phyloP scores from a whole-genome alignment of 2,888 invertebrate species.

The Lasioglossum villosulum region DNA sequence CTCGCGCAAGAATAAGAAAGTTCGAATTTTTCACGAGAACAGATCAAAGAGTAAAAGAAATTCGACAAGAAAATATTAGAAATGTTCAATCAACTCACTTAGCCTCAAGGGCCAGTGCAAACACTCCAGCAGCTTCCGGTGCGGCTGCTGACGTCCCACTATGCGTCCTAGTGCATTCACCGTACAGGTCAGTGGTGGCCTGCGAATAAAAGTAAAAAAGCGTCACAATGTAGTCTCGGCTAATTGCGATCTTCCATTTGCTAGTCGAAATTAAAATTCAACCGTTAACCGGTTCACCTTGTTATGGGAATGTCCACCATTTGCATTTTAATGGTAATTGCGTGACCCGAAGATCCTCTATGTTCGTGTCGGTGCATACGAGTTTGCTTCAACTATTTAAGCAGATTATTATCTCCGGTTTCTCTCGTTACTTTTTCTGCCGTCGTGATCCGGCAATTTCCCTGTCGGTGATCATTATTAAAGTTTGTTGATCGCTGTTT shows the following conservation, averaged over 20 bases:
- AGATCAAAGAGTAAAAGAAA: background rate
- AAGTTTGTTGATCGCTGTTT: background rate
- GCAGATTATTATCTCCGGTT: background rate
- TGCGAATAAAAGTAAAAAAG: conserved; percentile 10
- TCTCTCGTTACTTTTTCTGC: background rate
- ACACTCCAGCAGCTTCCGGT: conserved; percentile 99
- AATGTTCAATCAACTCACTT: conserved; percentile 90
- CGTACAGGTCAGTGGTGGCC: conserved; percentile 91
- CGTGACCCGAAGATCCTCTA: background rate
- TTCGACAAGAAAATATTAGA: background rate
- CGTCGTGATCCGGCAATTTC: background rate
- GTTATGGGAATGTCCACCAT: conserved; percentile 10
- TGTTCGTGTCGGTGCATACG: background rate
- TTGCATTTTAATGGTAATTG: conserved; percentile 40
- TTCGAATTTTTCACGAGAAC: background rate
- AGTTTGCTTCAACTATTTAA: background rate
- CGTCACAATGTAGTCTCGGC: background rate
- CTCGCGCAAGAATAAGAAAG: background rate
- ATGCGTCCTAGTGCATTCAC: conserved; percentile 99
- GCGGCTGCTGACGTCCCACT: conserved; percentile 99
- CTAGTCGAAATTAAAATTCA: conserved; percentile 19
- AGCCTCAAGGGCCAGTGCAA: conserved; percentile 98
- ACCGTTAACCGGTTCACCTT: background rate
- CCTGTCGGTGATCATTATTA: background rate
- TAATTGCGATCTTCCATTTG: background rate